Percentiles rank a stretch among this genome's conserved stretches.
Conservation (phyloP, 2,797 vertebrate species). For the Pantherophis vulpinus region DNA sequence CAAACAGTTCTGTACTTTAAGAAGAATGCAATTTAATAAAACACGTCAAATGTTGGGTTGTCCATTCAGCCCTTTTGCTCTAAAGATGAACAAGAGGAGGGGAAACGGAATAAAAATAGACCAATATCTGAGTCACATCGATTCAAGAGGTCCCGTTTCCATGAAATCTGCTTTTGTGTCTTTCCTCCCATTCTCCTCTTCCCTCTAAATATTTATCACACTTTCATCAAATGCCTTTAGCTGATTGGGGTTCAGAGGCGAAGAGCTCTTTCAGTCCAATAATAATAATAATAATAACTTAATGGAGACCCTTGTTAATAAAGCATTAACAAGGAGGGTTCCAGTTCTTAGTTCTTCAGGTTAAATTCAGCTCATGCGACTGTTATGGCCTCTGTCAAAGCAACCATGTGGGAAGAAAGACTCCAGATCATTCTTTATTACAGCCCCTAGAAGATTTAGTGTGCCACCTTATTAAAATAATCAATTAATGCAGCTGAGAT, state of each 20-base stretch:
- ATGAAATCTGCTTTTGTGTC: slow-evolving; percentile 28
- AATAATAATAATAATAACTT: slow-evolving; percentile 53
- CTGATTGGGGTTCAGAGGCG: slow-evolving; percentile 47
- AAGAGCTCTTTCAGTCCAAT: slow-evolving; percentile 46
- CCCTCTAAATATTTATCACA: slow-evolving; percentile 50
- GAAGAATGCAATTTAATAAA: slow-evolving; percentile 66
- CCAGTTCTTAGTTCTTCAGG: slow-evolving; percentile 50
- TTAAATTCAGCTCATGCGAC: slow-evolving; percentile 57
- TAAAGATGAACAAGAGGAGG: slow-evolving; percentile 52
- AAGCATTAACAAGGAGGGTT: slow-evolving; percentile 56
- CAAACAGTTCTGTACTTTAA: slow-evolving; percentile 56
- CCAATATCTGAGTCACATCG: slow-evolving; percentile 5
- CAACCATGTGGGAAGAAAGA: background rate
- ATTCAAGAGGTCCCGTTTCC: slow-evolving; percentile 41
- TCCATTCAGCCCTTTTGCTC: slow-evolving; percentile 76
- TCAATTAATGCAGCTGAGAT: slow-evolving; percentile 41
- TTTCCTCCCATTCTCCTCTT: slow-evolving; percentile 3
- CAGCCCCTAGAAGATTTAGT: slow-evolving; percentile 36
- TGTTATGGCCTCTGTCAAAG: slow-evolving; percentile 55
- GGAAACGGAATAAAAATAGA: background rate
- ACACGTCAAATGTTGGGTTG: slow-evolving; percentile 77
- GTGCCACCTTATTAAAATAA: slow-evolving; percentile 38
- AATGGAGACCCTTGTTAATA: slow-evolving; percentile 60
- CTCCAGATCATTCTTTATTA: slow-evolving; percentile 34
- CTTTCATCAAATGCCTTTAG: slow-evolving; percentile 47